phyloP scores from a whole-genome alignment of 2,797 vertebrate species.

The Parotocinclus haroldoi region DNA sequence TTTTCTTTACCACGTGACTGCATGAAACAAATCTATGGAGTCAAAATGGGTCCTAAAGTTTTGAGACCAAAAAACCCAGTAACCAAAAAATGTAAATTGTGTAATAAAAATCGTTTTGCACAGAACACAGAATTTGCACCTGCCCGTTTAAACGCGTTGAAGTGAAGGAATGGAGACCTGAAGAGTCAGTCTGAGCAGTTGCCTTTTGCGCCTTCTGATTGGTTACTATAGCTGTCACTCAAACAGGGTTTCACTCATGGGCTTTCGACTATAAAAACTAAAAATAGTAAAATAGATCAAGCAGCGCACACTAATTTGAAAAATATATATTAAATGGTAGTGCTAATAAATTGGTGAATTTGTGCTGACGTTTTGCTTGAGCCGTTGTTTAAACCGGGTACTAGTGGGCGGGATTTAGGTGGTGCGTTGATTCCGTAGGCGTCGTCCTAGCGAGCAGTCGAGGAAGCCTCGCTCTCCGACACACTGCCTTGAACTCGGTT shows the following conservation, averaged over 20 bases:
- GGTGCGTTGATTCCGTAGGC: constrained; percentile 38
- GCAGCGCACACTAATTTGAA: too few species aligned
- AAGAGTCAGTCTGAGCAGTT: constrained; percentile 12
- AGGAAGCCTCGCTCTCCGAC: constrained; percentile 50
- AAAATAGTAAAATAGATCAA: too few species aligned
- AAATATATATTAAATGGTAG: too few species aligned
- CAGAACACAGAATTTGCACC: too few species aligned
- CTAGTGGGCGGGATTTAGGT: constrained; percentile 33
- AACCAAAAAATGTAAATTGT: not conserved
- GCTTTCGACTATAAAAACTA: too few species aligned
- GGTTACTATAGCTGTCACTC: constrained; percentile 37
- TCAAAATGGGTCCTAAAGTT: too few species aligned
- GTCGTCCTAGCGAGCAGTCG: constrained; percentile 47
- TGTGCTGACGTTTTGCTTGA: not conserved
- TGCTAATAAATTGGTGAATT: too few species aligned
- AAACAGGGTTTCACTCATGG: not conserved
- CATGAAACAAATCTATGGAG: too few species aligned
- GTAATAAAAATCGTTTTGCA: not conserved
- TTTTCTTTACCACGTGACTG: too few species aligned
- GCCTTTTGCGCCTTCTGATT: constrained; percentile 20
- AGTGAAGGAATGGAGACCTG: constrained; percentile 10
- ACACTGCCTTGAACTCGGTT: constrained; percentile 55
- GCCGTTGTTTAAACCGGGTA: too few species aligned
- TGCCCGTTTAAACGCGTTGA: constrained; percentile 9
- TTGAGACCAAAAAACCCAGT: too few species aligned